Conservation (phyloP, 1,140 invertebrate species). For the Harpegnathos saltator region DNA sequence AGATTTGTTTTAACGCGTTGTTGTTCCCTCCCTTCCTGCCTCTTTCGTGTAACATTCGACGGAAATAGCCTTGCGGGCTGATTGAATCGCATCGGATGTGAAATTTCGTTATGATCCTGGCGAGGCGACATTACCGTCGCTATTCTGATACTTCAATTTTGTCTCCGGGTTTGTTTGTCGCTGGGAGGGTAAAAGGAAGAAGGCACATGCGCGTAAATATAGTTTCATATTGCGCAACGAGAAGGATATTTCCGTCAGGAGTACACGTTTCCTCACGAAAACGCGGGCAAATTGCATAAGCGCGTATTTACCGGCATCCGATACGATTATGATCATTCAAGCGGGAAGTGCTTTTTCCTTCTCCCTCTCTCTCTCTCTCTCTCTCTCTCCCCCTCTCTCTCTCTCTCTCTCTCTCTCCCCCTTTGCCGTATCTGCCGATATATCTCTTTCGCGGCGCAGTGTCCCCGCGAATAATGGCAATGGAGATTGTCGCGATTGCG, state of each 20-base stretch:
- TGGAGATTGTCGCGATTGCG: not conserved
- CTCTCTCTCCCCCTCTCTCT: not conserved
- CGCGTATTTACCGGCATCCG: conserved; percentile 26
- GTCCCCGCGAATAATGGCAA: not conserved
- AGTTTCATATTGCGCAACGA: not conserved
- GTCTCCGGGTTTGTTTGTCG: not conserved
- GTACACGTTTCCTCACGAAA: not conserved
- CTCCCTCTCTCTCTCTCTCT: not conserved
- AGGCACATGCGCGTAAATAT: not conserved
- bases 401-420: not conserved
- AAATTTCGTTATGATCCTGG: not conserved
- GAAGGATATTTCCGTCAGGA: not conserved
- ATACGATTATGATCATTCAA: conserved; percentile 41
- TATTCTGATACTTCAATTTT: not conserved
- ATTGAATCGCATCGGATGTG: not conserved
- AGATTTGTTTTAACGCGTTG: too few relatives aligned
- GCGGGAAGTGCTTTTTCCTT: not conserved
- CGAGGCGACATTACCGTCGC: not conserved
- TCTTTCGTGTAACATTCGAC: too few relatives aligned
- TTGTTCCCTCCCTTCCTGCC: too few relatives aligned
- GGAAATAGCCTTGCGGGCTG: too few relatives aligned
- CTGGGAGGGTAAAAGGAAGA: not conserved
- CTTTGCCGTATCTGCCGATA: not conserved
- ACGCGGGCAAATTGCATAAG: conserved; percentile 18
- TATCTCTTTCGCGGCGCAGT: not conserved